These are phyloP conservation scores for Aromia moschata DNA, from an alignment of 2,888 invertebrate genomes.

Conservation along the genomic window DNA sequence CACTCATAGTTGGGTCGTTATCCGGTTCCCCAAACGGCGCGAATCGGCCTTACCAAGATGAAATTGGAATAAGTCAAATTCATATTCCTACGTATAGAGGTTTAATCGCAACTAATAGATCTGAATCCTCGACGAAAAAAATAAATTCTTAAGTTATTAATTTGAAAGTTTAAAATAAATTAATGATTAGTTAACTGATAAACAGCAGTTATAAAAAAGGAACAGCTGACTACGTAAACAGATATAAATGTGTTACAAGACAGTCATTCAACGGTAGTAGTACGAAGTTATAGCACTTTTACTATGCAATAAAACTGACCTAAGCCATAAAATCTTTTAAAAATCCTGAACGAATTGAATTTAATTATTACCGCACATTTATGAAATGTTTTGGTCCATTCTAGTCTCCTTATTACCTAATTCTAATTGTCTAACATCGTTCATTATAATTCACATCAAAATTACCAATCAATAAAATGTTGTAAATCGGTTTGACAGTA, in stretches of 20 bases:
- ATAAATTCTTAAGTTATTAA: background rate
- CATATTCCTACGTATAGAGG: too few relatives aligned
- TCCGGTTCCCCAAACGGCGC: conserved; percentile 43
- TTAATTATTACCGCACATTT: conserved; percentile 58
- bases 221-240: conserved; percentile 27
- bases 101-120: too few relatives aligned
- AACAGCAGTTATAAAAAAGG: conserved; percentile 18
- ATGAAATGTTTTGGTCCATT: conserved; percentile 54
- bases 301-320: conserved; percentile 64
- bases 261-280: conserved; percentile 33
- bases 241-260: conserved; percentile 27
- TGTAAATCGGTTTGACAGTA: too few relatives aligned
- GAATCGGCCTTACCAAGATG: conserved; percentile 19
- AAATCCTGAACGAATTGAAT: conserved; percentile 58
- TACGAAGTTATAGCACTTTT: conserved; percentile 56
- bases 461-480: background rate
- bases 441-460: background rate
- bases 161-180: conserved; percentile 2
- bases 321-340: conserved; percentile 57
- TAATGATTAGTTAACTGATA: conserved; percentile 5
- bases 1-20: conserved; percentile 55
- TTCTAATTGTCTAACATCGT: too few relatives aligned
- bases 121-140: too few relatives aligned
- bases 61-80: background rate
- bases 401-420: too few relatives aligned